Base-by-base conservation (phyloP, 2,113 vertebrate species). In the Bolborhynchus lineola region DNA sequence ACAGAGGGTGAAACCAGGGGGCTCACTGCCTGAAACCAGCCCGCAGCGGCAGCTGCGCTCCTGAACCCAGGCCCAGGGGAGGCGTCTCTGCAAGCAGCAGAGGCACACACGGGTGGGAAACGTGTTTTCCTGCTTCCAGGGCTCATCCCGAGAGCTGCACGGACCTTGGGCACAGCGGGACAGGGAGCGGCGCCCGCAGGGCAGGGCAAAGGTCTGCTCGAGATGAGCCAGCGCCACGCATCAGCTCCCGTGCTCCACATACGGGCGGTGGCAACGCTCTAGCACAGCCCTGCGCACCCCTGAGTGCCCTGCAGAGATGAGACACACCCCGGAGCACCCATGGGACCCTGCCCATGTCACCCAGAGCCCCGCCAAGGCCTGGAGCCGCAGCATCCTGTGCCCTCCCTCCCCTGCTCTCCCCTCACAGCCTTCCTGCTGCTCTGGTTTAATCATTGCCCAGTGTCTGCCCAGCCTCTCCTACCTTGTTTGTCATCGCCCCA, bases 141-240 rank as follows among this genome's bases (percentile, higher is more conserved):
- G 25, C 23, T 42, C 74, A 26, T 57, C 16, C 13, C 2, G 8
- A 53, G 29, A 26, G 13, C 67, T 20, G 46, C 86, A 19, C 35
- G 76, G 81, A 95, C 86, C 94, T 96, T 95, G 41, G 89, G 52
- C 89, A 59, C 88, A 3, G 82, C 10, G 0, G 50, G 33, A 8
- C 16, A 29, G 83, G 96, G 95, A 94, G 94, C 11, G 42, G 92
- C 72, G 29, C 13, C n/a, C 35, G 12, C 53, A 3, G 59, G 41
- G 72, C 59, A 78, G 94, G 44, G 68, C 94, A 95, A 95, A 95
- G 95, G 75, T 95, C 93, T 19, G 28, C 35, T 2, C 2, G 16
- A 12, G 70, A 72, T 11, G 87, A 69, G 75, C 62, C 52, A 7
- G 50, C 41, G 44, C 74, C 2, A 2, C 2, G 70, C 90, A 35